These are phyloP conservation scores for Aporophyla lueneburgensis DNA, from an alignment of 2,888 invertebrate species.

Conservation along the genomic window DNA sequence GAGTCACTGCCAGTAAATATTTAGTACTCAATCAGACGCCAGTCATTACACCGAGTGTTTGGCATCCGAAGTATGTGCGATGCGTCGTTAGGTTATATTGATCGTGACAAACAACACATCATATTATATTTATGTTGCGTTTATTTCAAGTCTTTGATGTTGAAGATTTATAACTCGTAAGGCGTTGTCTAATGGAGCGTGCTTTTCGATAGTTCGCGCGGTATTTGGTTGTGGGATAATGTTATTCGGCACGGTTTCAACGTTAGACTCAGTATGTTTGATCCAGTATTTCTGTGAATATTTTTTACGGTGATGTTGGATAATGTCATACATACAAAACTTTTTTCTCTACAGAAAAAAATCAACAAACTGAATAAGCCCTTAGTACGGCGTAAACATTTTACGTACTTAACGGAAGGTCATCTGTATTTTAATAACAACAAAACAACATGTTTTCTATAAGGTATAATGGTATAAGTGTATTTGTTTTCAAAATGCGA, in stretches of 20 bases:
- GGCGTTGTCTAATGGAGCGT: conserved; percentile 11
- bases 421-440: too few species aligned
- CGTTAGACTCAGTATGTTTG: neutral
- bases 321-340: neutral
- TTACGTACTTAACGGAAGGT: too few species aligned
- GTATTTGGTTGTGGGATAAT: neutral
- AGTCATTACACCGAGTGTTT: conserved; percentile 20
- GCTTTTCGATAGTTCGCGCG: conserved; percentile 13
- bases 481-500: too few species aligned
- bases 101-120: conserved; percentile 38
- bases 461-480: too few species aligned
- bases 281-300: neutral
- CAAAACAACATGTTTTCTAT: too few species aligned
- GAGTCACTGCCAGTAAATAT: conserved; percentile 30
- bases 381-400: too few species aligned
- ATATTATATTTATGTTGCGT: conserved; percentile 28
- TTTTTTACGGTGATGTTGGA: neutral
- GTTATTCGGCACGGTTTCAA: neutral
- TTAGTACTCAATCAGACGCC: conserved; percentile 31
- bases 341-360: too few species aligned
- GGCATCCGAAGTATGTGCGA: conserved; percentile 39
- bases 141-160: conserved; percentile 37
- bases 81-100: conserved; percentile 15
- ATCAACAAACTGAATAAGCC: too few species aligned
- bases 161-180: conserved; percentile 16